Conservation (phyloP, 2,797 vertebrate species). For the Halcyon chelicuti region DNA sequence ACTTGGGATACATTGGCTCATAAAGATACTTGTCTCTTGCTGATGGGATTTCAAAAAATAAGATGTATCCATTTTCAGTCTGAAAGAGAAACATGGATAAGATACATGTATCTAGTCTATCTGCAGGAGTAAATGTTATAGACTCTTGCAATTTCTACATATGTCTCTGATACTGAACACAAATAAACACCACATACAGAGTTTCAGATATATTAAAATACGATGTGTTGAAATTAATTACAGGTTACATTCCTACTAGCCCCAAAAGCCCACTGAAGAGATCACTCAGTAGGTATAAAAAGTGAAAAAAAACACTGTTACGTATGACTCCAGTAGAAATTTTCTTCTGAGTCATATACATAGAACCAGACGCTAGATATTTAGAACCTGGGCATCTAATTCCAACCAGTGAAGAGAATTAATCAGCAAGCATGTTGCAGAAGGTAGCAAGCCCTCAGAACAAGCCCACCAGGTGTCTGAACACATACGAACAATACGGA, state of each 20-base stretch:
- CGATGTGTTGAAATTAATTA: accelerated
- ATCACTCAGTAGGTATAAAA: background rate
- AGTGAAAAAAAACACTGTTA: background rate
- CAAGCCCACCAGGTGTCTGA: background rate
- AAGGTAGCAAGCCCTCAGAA: background rate
- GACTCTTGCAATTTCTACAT: background rate
- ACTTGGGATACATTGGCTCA: constrained; percentile 95
- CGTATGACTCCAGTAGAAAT: background rate
- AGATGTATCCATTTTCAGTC: constrained; percentile 95
- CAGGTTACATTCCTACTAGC: background rate
- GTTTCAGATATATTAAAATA: background rate
- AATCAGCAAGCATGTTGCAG: background rate
- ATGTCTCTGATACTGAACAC: background rate
- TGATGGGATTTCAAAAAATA: constrained; percentile 91
- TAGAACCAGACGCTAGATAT: background rate
- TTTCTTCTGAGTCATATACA: background rate
- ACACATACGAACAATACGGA: accelerated
- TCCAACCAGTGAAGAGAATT: background rate
- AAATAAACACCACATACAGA: background rate
- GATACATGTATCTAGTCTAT: background rate
- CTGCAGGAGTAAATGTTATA: background rate
- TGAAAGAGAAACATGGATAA: constrained; percentile 76
- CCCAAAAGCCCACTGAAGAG: background rate
- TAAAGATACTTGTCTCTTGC: constrained; percentile 92
- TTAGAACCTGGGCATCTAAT: background rate